These are phyloP conservation scores for Bubalus kerabau DNA, from an alignment of 2,113 vertebrate genomes.

Conservation along the genomic window DNA sequence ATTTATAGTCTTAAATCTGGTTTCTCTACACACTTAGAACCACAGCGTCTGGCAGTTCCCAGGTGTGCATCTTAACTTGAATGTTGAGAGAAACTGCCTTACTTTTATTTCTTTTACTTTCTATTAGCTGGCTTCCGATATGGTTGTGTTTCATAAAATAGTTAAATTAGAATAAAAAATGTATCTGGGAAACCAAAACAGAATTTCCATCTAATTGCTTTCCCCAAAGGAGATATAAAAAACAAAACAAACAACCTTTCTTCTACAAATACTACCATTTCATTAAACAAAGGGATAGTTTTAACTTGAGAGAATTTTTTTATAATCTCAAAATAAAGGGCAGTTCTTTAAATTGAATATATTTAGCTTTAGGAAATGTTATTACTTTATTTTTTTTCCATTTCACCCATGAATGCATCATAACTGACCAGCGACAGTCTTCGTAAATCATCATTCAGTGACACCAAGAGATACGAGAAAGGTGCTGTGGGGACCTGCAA, in stretches of 20 bases:
- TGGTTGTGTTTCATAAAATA: background rate
- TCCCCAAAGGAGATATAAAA: background rate
- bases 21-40: background rate
- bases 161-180: background rate
- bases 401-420: background rate
- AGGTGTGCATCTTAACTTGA: background rate
- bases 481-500: background rate
- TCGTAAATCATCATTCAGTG: background rate
- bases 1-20: background rate
- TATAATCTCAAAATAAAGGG: background rate
- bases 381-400: background rate
- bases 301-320: background rate
- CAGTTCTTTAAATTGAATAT: background rate
- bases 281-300: background rate
- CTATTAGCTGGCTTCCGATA: background rate
- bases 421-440: background rate
- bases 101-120: background rate
- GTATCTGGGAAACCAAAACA: background rate
- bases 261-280: background rate
- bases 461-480: background rate
- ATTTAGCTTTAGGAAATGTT: background rate
- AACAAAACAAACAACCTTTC: background rate
- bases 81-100: background rate
- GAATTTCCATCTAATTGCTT: background rate
- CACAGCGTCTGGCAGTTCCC: accelerated